Evolutionary conservation across 2,797 vertebrate species (phyloP), one percentile per base, ranked within the genome.

Genomic region (Parambassis ranga): DNA sequence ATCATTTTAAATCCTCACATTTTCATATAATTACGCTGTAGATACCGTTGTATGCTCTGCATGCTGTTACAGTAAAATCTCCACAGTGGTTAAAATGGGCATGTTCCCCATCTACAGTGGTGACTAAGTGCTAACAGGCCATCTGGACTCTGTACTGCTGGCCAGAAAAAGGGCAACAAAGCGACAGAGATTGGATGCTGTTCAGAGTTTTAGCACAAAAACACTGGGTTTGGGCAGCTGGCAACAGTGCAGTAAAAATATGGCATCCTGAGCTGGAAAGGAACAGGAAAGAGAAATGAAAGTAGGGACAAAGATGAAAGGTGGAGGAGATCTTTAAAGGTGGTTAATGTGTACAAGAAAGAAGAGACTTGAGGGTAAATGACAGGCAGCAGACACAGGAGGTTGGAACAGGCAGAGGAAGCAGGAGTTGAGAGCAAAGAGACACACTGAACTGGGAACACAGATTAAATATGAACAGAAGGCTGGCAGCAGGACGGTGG

Each of bases 391-490:
- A 47, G 10, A 28, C 20, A 18, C 18, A 31, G 36, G 10, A 55
- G 30, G 22, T 10, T 15, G 7, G 13, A 44, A 19, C n/a, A 55
- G 24, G 19, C 22, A 42, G 43, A 33, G 66, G 55, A 65, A 64
- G 64, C 53, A 33, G 56, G 56, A 42, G 46, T 26, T 18, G n/a
- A 72, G 46, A 56, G 57, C 42, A 70, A 50, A 65, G 53, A 52
- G 14, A 30, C 14, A 65, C 22, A 65, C 55, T 35, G 59, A 51
- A 70, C 43, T 18, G 38, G 51, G 48, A 57, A 51, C 36, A 58
- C 35, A 47, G 24, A 57, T 69, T 15, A 43, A 68, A 76, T 53
- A 73, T n/a, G 36, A 77, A 77, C 47, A 71, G 69, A 65, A 43
- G 47, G 53, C 41, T 53, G 41, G 53, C 64, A 68, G 68, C 55